phyloP scores from a whole-genome alignment of 2,888 invertebrate genomes.

The Callyntrura sp. region DNA sequence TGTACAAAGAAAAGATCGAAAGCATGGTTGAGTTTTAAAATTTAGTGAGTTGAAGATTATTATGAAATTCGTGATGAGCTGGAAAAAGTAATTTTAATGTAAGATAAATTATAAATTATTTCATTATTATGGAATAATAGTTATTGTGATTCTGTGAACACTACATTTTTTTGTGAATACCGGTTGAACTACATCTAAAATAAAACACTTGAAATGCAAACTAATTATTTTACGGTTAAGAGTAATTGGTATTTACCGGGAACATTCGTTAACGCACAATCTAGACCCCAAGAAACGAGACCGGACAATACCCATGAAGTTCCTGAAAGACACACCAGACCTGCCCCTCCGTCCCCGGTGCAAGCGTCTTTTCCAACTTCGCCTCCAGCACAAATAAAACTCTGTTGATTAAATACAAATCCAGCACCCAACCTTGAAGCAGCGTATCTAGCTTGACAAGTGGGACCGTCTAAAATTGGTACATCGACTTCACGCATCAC shows the following conservation, averaged over 20 bases:
- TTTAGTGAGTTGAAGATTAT: too few species aligned
- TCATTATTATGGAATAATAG: not conserved
- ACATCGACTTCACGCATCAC: slow-evolving; percentile 92
- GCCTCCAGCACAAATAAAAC: slow-evolving; percentile 93
- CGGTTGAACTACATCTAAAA: not conserved
- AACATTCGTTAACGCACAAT: slow-evolving; percentile 86
- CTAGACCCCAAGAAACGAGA: slow-evolving; percentile 91
- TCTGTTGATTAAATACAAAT: slow-evolving; percentile 88
- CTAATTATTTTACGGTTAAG: too few species aligned
- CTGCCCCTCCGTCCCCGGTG: slow-evolving; percentile 91
- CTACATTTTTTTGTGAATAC: not conserved
- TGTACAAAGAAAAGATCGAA: too few species aligned
- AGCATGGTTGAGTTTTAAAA: too few species aligned
- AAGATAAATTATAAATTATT: not conserved
- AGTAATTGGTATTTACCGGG: too few species aligned
- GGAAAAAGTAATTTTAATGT: too few species aligned
- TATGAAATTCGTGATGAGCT: too few species aligned
- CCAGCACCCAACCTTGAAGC: slow-evolving; percentile 89
- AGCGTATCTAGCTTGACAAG: slow-evolving; percentile 89
- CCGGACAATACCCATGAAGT: slow-evolving; percentile 89
- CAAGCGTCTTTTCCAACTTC: slow-evolving; percentile 87
- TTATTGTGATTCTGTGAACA: not conserved
- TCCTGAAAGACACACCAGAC: slow-evolving; percentile 90
- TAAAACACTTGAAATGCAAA: not conserved
- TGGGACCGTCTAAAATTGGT: slow-evolving; percentile 88